These are phyloP conservation scores for Beris morrisii DNA, from an alignment of 2,888 invertebrate species.

Conservation along the genomic window DNA sequence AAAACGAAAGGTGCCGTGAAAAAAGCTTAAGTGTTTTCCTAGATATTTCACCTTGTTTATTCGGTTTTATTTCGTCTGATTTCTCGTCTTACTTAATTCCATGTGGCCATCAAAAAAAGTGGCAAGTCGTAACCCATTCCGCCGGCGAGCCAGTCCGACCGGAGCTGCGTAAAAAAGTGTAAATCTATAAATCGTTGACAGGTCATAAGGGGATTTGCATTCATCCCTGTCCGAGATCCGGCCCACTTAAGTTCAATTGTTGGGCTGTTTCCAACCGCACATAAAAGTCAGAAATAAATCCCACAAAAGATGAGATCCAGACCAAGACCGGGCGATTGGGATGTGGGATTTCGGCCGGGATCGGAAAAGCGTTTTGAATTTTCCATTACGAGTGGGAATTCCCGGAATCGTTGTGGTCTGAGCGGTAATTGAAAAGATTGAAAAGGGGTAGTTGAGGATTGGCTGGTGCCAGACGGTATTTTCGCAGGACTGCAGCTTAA, in stretches of 20 bases:
- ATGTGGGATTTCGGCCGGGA: background rate
- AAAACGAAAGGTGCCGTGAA: background rate
- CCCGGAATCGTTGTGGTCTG: too few species aligned
- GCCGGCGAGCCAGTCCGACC: background rate
- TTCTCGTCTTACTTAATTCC: background rate
- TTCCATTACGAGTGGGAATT: background rate
- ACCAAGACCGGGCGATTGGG: background rate
- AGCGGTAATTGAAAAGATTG: too few species aligned
- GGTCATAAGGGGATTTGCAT: background rate
- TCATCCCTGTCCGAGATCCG: background rate
- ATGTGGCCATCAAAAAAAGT: background rate
- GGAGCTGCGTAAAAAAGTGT: background rate
- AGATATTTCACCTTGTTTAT: background rate
- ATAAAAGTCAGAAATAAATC: constrained; percentile 4
- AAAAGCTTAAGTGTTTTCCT: constrained; percentile 1
- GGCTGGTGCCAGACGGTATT: too few species aligned
- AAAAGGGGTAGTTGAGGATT: too few species aligned
- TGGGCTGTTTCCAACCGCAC: constrained; percentile 6
- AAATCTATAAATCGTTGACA: constrained; percentile 1
- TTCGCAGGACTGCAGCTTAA: too few species aligned
- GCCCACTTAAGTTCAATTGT: constrained; percentile 2
- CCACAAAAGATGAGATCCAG: background rate
- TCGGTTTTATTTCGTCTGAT: background rate
- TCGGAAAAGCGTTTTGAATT: background rate
- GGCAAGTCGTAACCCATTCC: constrained; percentile 1